Percentiles rank a stretch among this genome's conserved stretches.
These are phyloP conservation scores for Sinocyclocheilus grahami DNA, from an alignment of 2,113 vertebrate species.

Conservation along the genomic window DNA sequence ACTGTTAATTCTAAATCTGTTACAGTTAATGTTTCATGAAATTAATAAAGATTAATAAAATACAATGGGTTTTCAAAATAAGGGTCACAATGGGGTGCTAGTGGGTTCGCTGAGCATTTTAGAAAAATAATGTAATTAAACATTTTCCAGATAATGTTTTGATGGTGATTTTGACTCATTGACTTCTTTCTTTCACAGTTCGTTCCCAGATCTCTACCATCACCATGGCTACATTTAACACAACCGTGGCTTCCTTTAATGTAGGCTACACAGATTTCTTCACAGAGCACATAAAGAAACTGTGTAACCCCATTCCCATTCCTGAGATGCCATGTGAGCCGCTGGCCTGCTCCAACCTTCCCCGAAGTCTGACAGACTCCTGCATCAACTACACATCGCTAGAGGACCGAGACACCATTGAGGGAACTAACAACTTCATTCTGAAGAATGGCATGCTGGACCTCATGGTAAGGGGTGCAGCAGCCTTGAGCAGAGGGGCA, in stretches of 20 bases:
- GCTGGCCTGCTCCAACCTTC: constrained; percentile 91
- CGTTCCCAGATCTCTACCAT: constrained; percentile 99
- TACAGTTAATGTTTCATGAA: background rate
- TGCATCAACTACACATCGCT: constrained; percentile 98
- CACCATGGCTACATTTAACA: constrained; percentile 98
- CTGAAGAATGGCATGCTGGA: constrained; percentile 98
- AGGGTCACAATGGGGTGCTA: background rate
- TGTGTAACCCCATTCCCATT: constrained; percentile 90
- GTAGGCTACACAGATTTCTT: constrained; percentile 98
- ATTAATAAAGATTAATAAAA: background rate
- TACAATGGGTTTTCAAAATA: background rate
- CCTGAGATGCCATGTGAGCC: constrained; percentile 92
- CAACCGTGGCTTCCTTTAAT: constrained; percentile 95
- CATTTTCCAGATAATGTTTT: too few species aligned
- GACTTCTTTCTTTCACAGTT: constrained; percentile 71
- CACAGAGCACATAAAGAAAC: constrained; percentile 96
- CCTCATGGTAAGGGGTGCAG: constrained; percentile 82
- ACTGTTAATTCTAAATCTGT: background rate
- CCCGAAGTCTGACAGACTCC: constrained; percentile 96
- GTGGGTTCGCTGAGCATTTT: background rate
- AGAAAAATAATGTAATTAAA: background rate
- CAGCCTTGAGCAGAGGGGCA: background rate
- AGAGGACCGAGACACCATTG: constrained; percentile 94
- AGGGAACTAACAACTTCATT: constrained; percentile 97
- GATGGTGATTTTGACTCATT: too few species aligned